A percentile compares a stretch with the other conserved stretches of the same genome.
Conservation (phyloP, 2,888 invertebrate species). For the Capitulum mitella region DNA sequence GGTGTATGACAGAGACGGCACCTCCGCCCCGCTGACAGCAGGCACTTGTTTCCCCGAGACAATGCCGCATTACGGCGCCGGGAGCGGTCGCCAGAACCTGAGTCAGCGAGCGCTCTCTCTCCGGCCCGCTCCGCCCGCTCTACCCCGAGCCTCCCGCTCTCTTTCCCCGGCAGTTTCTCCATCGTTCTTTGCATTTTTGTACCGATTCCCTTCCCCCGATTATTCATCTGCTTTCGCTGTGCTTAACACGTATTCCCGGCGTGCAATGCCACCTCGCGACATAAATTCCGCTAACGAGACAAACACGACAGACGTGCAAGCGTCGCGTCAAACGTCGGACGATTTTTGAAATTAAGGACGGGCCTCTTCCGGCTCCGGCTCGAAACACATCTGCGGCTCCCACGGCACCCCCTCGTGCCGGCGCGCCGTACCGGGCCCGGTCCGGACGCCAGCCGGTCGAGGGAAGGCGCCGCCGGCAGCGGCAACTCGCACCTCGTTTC, state of each 20-base stretch:
- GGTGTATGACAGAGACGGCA: conserved; percentile 9
- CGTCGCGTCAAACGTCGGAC: too few species aligned
- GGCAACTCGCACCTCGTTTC: neutral
- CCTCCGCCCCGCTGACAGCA: neutral
- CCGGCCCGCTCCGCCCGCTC: neutral
- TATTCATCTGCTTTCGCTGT: neutral
- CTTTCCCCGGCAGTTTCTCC: neutral
- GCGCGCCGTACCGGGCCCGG: too few species aligned
- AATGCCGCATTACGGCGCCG: conserved; percentile 9
- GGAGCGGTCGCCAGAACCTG: neutral
- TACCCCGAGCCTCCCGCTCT: neutral
- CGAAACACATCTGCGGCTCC: neutral
- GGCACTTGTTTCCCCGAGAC: conserved; percentile 8
- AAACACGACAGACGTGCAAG: too few species aligned
- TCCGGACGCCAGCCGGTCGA: too few species aligned
- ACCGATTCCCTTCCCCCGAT: neutral
- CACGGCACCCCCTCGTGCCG: neutral
- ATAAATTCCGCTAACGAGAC: too few species aligned
- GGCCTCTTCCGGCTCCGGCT: neutral
- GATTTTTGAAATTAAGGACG: neutral
- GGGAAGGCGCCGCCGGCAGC: neutral
- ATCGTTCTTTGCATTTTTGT: neutral
- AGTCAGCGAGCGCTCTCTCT: neutral
- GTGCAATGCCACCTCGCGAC: neutral
- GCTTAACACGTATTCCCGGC: neutral